Base-by-base conservation (phyloP, 2,888 invertebrate genomes). In the Andrena bucephala region DNA sequence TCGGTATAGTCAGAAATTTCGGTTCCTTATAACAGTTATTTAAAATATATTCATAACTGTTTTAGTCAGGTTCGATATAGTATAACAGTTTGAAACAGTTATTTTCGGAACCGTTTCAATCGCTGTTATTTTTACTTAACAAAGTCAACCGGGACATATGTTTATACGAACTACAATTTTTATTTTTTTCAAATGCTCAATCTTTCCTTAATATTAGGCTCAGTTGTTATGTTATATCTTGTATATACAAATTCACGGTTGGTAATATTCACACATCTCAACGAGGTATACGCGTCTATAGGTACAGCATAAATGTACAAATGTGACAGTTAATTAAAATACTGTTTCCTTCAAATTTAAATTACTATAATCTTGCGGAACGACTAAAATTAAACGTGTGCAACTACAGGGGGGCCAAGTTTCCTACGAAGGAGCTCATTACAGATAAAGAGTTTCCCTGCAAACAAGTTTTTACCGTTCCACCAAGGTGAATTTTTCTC, bases 381-480 rank as follows among this genome's bases (percentile, higher is more conserved):
- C 6, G 67, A 67, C 29, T 70, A 76, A 81, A 86, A 80, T 80
- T 70, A 75, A 80, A 79, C 42, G 73, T 59, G 50, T 33, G 65
- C 54, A 27, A 57, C 59, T 24, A 69, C 73, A 7, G 24, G 7
- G 54, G 69, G 33, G 59, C 62, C 10, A 80, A 74, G 66, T 79
- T 84, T 84, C 79, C 68, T 54, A 68, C 67, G 79, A 77, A 83
- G 36, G 77, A 86, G 83, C 84, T 89, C 83, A 86, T 88, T 87
- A 88, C 83, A 87, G 85, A 86, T 84, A 85, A 88, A 84, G 78
- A 85, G 89, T 86, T 87, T 84, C 68, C 80, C 84, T 85, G 81
- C 83, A 86, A 84, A 84, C 77, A 84, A 84, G 83, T 85, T 89
- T 83, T 87, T 78, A 71, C 85, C 77, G 77, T 83, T 75, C 68